phyloP scores from a whole-genome alignment of 2,888 invertebrate genomes.

The Nemoura dubitans region DNA sequence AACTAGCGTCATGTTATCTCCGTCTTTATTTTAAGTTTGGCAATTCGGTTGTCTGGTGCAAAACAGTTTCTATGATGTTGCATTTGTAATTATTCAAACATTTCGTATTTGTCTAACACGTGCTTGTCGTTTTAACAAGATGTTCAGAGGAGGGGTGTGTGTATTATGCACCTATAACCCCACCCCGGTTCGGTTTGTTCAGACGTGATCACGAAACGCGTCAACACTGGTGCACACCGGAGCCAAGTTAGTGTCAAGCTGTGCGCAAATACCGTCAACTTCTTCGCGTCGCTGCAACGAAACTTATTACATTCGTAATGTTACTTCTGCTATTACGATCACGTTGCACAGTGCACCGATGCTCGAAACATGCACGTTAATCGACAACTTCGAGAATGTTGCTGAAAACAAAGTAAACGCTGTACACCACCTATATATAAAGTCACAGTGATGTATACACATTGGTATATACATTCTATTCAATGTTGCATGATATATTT shows the following conservation, averaged over 20 bases:
- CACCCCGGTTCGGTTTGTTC: not conserved
- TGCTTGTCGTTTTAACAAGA: conserved; percentile 7
- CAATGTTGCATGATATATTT: no score
- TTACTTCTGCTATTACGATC: not conserved
- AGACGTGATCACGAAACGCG: not conserved
- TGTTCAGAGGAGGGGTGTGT: not conserved
- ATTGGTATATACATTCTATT: no score
- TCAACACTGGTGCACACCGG: not conserved
- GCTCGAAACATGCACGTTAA: not conserved
- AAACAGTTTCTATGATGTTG: not conserved
- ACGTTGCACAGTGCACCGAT: not conserved
- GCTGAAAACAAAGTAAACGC: not conserved
- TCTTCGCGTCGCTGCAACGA: not conserved
- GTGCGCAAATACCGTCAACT: not conserved
- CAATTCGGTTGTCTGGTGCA: not conserved
- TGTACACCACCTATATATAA: no score
- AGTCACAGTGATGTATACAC: no score
- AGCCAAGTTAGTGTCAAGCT: not conserved
- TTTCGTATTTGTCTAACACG: not conserved
- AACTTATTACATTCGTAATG: not conserved
- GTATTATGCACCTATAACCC: not conserved
- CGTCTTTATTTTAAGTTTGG: not conserved
- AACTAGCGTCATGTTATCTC: no score
- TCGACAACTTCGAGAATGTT: not conserved
- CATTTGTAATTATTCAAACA: conserved; percentile 19